Base-by-base conservation (phyloP, 2,888 invertebrate genomes). In the Drosophila hamatofila region DNA sequence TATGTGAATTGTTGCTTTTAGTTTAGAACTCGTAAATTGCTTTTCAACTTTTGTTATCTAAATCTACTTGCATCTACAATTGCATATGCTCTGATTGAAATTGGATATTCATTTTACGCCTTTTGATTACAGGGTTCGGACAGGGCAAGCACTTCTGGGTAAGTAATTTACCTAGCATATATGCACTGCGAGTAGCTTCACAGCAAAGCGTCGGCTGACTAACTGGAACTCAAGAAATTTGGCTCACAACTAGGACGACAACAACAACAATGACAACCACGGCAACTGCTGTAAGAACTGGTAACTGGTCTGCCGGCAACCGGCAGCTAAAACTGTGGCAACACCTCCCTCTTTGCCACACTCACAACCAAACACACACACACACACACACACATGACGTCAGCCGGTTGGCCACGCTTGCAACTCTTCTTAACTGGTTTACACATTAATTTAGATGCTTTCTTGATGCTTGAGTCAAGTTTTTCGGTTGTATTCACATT, bases 381-480 rank as follows among this genome's bases (percentile, higher is more conserved):
- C n/a, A 9, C 48, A 59, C 41, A 46, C 41, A 25, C 44, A 46
- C 23, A 75, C 82, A 87, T 85, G 84, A 85, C 84, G 84, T 85
- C 84, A 85, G 81, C 80, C 69, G 65, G 70, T 75, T 78, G 41
- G 51, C 41, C 60, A 67, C 25, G 42, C 49, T 77, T 68, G 62
- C 60, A 58, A 71, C 69, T 74, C 51, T 56, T 64, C 66, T 57
- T 33, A 85, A 87, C 84, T 87, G 84, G 84, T 85, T 85, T 70
- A 75, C 63, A 78, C 68, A 70, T 76, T 86, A 87, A 85, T 87
- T 85, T 80, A 84, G 87, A 84, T 82, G 87, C 87, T 84, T 84
- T 87, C 84, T 72, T 84, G 84, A 83, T 72, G 85, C 74, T 78
- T 70, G 75, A 52, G 52, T 64, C 82, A 73, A 65, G 71, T 80